phyloP scores from a whole-genome alignment of 2,888 invertebrate genomes.

The Andricus curvator region DNA sequence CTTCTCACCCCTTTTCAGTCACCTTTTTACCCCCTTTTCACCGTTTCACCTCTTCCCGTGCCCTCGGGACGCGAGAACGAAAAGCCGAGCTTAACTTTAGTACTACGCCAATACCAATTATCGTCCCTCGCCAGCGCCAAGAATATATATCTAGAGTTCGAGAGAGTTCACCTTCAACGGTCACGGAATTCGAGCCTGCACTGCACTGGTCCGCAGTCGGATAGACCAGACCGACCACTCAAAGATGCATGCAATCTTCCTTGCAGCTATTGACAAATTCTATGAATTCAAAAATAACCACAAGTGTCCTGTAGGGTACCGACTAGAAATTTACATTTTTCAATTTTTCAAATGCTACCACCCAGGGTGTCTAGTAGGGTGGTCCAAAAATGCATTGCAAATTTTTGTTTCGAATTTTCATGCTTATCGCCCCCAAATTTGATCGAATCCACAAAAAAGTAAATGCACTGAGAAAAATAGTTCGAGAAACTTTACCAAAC shows the following conservation, averaged over 20 bases:
- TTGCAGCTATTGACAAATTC: slow-evolving; percentile 52
- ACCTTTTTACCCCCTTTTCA: slow-evolving; percentile 35
- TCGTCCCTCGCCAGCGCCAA: slow-evolving; percentile 45
- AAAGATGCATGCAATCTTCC: slow-evolving; percentile 47
- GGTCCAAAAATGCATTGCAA: too few relatives aligned
- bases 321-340: too few relatives aligned
- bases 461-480: too few relatives aligned
- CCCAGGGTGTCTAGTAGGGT: too few relatives aligned
- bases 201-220: not conserved
- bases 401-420: too few relatives aligned
- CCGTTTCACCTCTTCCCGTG: slow-evolving; percentile 11
- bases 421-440: too few relatives aligned
- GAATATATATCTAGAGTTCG: not conserved
- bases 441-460: too few relatives aligned
- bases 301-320: not conserved
- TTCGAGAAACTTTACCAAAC: too few relatives aligned
- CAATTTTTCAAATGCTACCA: too few relatives aligned
- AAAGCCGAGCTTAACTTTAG: slow-evolving; percentile 43
- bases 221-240: slow-evolving; percentile 1
- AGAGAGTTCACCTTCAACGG: slow-evolving; percentile 19
- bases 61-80: slow-evolving; percentile 34
- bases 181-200: slow-evolving; percentile 11
- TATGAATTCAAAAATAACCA: slow-evolving; percentile 47
- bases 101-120: slow-evolving; percentile 57
- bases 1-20: slow-evolving; percentile 40